phyloP scores from a whole-genome alignment of 2,888 invertebrate species.

The Tanaodytes sp. region DNA sequence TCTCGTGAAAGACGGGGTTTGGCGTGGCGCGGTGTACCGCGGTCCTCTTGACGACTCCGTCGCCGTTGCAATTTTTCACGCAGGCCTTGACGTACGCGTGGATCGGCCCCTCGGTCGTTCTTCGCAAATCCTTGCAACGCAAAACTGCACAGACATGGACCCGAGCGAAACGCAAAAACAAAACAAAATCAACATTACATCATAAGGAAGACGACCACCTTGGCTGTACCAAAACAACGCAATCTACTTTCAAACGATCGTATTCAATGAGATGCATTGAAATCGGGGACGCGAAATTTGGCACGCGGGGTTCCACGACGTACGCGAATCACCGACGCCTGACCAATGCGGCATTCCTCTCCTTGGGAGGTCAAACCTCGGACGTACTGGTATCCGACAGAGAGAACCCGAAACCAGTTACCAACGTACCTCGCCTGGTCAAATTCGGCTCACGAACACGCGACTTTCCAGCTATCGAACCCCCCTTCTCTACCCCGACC shows the following conservation, averaged over 20 bases:
- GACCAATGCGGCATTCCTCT: conserved; percentile 65
- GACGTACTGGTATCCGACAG: background rate
- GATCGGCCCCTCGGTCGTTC: conserved; percentile 79
- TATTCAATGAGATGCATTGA: no score
- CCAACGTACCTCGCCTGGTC: no score
- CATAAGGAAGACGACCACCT: no score
- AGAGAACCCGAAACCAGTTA: conserved; percentile 2
- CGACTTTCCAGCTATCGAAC: no score
- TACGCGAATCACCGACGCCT: conserved; percentile 56
- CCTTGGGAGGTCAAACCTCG: conserved; percentile 53
- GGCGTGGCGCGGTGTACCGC: conserved; percentile 85
- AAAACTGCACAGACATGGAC: conserved; percentile 76
- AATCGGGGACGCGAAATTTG: no score
- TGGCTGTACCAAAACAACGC: no score
- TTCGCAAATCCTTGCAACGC: conserved; percentile 82
- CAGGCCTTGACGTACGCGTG: conserved; percentile 88
- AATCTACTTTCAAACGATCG: no score
- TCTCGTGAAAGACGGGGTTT: conserved; percentile 86
- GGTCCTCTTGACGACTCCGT: conserved; percentile 82
- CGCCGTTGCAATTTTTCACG: conserved; percentile 70
- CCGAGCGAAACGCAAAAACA: no score
- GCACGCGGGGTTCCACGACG: conserved; percentile 58
- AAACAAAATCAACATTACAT: no score
- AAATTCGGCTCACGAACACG: no score
- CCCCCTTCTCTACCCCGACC: no score